A percentile compares a stretch with the other conserved stretches of the same genome.
Evolutionary conservation across 2,113 vertebrate genomes (phyloP).

Genomic region (Ceyx melanurus): DNA sequence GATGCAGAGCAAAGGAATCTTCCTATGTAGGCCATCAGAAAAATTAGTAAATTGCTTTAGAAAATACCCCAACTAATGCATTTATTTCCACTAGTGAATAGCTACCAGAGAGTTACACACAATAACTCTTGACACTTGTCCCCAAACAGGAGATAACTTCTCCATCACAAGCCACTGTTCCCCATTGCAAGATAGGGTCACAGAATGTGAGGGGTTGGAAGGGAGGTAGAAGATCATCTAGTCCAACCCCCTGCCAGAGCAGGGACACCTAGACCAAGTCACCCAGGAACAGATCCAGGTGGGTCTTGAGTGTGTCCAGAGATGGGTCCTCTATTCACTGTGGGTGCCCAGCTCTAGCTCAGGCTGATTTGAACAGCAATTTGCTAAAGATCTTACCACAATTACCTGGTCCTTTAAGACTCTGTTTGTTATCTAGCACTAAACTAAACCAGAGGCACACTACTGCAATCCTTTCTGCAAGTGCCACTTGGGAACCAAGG

Average conservation of each 20-base stretch:
- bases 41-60: slow-evolving; percentile 8
- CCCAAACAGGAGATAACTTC: neutral
- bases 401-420: neutral
- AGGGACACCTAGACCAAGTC: too few species aligned
- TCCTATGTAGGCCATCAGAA: neutral
- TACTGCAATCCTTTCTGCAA: neutral
- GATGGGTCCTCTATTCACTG: neutral
- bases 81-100: slow-evolving; percentile 44
- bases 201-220: too few species aligned
- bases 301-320: too few species aligned
- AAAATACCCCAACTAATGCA: slow-evolving; percentile 43
- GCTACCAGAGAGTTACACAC: slow-evolving; percentile 36
- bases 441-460: neutral
- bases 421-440: neutral
- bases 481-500: neutral
- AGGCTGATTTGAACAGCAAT: neutral
- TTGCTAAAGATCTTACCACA: neutral
- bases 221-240: too few species aligned
- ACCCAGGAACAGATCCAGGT: too few species aligned
- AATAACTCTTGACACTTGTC: neutral
- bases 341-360: neutral
- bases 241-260: too few species aligned
- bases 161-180: neutral
- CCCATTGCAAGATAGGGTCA: neutral
- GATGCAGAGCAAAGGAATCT: neutral